These are phyloP conservation scores for Hyalella azteca DNA, from an alignment of 2,888 invertebrate species.

Conservation along the genomic window DNA sequence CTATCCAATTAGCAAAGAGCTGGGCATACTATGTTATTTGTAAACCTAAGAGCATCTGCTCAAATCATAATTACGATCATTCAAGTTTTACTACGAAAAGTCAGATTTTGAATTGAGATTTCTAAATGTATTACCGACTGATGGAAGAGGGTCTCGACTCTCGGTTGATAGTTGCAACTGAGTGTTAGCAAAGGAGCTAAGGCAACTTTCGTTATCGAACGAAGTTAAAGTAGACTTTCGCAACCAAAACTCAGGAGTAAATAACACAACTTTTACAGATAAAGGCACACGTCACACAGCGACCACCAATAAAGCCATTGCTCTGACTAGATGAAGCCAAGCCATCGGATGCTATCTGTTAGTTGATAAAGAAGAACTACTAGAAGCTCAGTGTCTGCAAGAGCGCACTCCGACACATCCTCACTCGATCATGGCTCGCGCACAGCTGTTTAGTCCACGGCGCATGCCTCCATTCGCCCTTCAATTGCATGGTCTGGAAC, in stretches of 20 bases:
- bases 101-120: too few species aligned
- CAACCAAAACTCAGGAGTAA: neutral
- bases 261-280: neutral
- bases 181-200: too few species aligned
- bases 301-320: neutral
- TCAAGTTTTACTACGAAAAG: too few species aligned
- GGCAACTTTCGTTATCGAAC: conserved; percentile 32
- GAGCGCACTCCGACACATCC: neutral
- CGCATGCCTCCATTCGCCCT: neutral
- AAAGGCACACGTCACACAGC: neutral
- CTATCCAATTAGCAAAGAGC: too few species aligned
- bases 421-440: neutral
- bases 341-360: conserved; percentile 16
- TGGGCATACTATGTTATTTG: too few species aligned
- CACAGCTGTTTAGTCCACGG: conserved; percentile 13
- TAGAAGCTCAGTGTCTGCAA: neutral
- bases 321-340: neutral
- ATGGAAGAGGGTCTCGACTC: too few species aligned
- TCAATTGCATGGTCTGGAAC: neutral
- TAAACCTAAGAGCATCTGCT: too few species aligned
- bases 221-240: conserved; percentile 22
- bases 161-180: too few species aligned
- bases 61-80: too few species aligned
- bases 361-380: conserved; percentile 33
- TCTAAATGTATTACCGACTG: too few species aligned